These are phyloP conservation scores for Troilus luridus DNA, from an alignment of 2,888 invertebrate species.

Conservation along the genomic window DNA sequence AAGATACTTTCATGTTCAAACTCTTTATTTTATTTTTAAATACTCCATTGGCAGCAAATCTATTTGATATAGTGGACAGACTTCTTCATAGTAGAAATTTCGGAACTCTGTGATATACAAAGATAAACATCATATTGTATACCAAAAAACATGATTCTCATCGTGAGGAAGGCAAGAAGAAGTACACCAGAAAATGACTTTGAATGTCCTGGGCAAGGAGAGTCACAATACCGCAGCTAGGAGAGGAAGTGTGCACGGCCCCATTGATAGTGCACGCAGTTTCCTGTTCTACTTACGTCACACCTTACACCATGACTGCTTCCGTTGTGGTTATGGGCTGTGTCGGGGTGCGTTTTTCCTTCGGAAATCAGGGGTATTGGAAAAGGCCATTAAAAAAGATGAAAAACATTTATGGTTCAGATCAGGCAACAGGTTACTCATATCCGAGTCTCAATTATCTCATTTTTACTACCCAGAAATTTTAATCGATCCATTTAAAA, in stretches of 20 bases:
- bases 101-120: not conserved
- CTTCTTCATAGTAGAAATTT: no score
- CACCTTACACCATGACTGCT: slow-evolving; percentile 9
- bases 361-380: not conserved
- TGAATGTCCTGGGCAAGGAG: not conserved
- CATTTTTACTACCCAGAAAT: not conserved
- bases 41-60: no score
- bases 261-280: slow-evolving; percentile 41
- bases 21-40: no score
- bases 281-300: slow-evolving; percentile 47
- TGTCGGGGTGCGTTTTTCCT: slow-evolving; percentile 28
- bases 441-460: not conserved
- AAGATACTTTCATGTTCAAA: no score
- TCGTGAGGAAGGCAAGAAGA: not conserved
- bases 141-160: not conserved
- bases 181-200: not conserved
- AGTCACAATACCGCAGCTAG: slow-evolving; percentile 4
- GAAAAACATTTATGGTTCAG: not conserved
- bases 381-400: not conserved
- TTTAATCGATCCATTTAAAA: not conserved
- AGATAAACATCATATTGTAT: not conserved
- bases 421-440: not conserved
- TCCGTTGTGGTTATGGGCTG: slow-evolving; percentile 22
- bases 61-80: no score
- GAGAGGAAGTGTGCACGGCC: slow-evolving; percentile 34